These are phyloP conservation scores for Macrosiphum euphorbiae DNA, from an alignment of 2,888 invertebrate genomes.

Conservation along the genomic window DNA sequence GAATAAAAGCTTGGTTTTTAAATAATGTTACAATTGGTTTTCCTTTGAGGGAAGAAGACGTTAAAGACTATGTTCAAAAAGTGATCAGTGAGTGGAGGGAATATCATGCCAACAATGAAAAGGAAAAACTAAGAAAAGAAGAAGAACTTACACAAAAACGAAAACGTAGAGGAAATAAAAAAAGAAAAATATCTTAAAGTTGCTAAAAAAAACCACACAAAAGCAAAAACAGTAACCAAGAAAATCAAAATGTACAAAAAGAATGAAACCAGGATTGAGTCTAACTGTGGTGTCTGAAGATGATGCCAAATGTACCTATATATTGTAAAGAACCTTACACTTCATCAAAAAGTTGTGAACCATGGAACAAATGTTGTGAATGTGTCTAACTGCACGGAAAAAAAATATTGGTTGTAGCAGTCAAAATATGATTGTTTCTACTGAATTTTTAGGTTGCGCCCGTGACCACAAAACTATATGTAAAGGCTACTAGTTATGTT, in stretches of 20 bases:
- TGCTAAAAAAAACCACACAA: background rate
- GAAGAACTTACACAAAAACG: conserved; percentile 7
- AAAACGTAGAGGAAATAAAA: conserved; percentile 7
- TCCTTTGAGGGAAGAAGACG: background rate
- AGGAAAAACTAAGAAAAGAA: conserved; percentile 11
- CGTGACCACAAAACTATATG: too few species aligned
- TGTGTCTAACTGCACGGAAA: too few species aligned
- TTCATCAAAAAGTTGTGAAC: conserved; percentile 23
- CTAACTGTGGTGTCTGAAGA: background rate
- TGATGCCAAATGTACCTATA: background rate
- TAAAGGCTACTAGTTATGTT: too few species aligned
- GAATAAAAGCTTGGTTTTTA: conserved; percentile 21
- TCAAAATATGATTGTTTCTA: too few species aligned
- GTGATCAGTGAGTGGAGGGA: too few species aligned
- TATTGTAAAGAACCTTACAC: background rate
- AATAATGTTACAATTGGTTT: conserved; percentile 19
- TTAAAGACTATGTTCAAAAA: conserved; percentile 7
- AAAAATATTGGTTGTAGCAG: too few species aligned
- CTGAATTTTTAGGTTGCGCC: too few species aligned
- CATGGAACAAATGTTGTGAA: too few species aligned
- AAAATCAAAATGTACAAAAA: background rate
- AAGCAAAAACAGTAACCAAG: background rate
- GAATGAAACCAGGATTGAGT: background rate
- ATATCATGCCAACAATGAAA: too few species aligned
- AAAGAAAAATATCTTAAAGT: background rate